Evolutionary conservation across 35 echinoderm and acorn worm species (phyloP).

Genomic region (Anneissia japonica): DNA sequence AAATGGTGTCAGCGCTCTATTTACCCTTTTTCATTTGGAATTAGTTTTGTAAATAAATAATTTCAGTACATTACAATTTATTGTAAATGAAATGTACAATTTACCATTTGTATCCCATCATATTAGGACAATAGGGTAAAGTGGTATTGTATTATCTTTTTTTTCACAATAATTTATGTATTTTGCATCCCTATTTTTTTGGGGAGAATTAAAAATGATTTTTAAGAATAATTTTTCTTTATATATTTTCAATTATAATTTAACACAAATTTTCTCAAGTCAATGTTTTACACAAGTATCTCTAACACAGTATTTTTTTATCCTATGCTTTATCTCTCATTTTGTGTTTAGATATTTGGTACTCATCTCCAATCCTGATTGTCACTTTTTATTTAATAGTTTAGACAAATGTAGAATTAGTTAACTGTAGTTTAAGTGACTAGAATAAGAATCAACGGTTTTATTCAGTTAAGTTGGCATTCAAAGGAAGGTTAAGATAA

Average conservation of each 20-base stretch:
- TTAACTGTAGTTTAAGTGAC: too few relatives aligned
- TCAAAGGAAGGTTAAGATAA: too few relatives aligned
- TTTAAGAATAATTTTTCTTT: not conserved
- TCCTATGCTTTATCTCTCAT: not conserved
- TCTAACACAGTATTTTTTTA: too few relatives aligned
- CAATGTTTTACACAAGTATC: not conserved
- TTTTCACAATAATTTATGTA: not conserved
- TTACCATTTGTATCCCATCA: not conserved
- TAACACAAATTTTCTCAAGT: not conserved
- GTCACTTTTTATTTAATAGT: not conserved
- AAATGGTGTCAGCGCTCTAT: not conserved
- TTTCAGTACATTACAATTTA: not conserved
- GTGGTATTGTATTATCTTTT: too few relatives aligned
- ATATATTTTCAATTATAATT: not conserved
- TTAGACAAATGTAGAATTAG: not conserved
- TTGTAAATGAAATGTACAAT: not conserved
- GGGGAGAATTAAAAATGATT: too few relatives aligned
- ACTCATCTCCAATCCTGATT: not conserved
- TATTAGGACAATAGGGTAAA: not conserved
- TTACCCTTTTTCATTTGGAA: not conserved
- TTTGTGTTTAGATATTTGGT: not conserved
- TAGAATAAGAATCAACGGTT: not conserved
- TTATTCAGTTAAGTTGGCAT: not conserved
- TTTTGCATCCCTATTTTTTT: not conserved
- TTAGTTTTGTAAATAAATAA: not conserved